Conservation (phyloP, 2,113 vertebrate species). For the Cyprinodon variegatus region DNA sequence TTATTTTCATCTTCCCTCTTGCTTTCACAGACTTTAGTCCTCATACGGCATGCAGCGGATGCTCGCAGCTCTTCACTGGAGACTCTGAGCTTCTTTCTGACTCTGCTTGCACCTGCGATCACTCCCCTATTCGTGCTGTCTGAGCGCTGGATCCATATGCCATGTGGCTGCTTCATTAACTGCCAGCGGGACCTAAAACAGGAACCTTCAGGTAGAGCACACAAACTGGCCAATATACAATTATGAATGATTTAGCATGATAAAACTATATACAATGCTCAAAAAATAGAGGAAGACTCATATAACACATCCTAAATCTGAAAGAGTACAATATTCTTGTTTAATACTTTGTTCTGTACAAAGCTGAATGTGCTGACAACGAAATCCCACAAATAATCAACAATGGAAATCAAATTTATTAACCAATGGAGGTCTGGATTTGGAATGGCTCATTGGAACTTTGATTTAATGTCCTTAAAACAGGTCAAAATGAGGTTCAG, state of each 20-base stretch:
- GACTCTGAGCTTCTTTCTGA: conserved; percentile 90
- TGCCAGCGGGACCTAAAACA: conserved; percentile 80
- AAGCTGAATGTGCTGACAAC: too few species aligned
- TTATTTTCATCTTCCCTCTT: conserved; percentile 38
- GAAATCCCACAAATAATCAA: too few species aligned
- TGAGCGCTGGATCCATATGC: conserved; percentile 91
- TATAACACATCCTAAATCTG: too few species aligned
- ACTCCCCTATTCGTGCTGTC: conserved; percentile 94
- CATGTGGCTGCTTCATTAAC: conserved; percentile 96
- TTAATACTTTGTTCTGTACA: too few species aligned
- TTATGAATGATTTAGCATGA: background rate
- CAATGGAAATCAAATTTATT: too few species aligned
- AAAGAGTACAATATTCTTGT: too few species aligned
- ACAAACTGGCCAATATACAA: background rate
- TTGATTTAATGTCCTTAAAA: too few species aligned
- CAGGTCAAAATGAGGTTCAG: too few species aligned
- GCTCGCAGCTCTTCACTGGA: conserved; percentile 84
- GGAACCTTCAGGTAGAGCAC: conserved; percentile 67
- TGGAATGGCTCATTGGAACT: too few species aligned
- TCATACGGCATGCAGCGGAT: conserved; percentile 83
- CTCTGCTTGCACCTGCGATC: conserved; percentile 85
- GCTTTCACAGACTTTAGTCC: conserved; percentile 84
- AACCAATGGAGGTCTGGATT: too few species aligned
- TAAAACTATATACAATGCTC: background rate
- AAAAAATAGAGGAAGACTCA: too few species aligned